phyloP scores from a whole-genome alignment of 2,797 vertebrate species.

The Xenopus petersii region DNA sequence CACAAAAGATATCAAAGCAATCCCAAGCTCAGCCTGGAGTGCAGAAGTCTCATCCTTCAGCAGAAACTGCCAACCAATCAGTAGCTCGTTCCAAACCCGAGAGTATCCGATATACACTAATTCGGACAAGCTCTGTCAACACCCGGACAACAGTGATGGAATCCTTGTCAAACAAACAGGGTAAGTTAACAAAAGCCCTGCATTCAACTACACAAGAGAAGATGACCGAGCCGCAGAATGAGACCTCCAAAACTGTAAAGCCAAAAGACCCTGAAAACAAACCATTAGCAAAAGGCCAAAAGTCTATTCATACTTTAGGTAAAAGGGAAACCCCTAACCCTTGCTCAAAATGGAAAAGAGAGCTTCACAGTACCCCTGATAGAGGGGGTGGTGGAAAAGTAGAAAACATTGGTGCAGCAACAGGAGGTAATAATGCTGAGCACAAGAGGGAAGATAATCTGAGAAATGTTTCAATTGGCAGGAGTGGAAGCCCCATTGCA shows the following conservation, averaged over 20 bases:
- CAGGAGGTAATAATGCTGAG: not conserved
- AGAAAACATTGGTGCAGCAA: not conserved
- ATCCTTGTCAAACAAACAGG: not conserved
- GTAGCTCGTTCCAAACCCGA: slow-evolving; percentile 11
- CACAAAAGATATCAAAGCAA: not conserved
- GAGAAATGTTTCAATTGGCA: slow-evolving; percentile 3
- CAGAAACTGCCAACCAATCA: not conserved
- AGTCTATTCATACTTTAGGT: slow-evolving; percentile 52
- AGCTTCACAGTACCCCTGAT: slow-evolving; percentile 44
- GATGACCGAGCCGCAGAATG: not conserved
- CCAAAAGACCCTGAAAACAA: not conserved
- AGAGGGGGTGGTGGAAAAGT: not conserved
- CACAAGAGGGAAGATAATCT: slow-evolving; percentile 6
- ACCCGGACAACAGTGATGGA: slow-evolving; percentile 8
- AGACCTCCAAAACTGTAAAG: not conserved
- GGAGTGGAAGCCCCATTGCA: slow-evolving; percentile 5
- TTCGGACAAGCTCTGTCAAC: slow-evolving; percentile 8
- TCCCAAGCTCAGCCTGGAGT: not conserved
- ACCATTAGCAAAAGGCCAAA: slow-evolving; percentile 6
- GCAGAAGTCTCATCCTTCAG: not conserved
- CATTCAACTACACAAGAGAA: slow-evolving; percentile 8
- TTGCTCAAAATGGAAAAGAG: slow-evolving; percentile 81
- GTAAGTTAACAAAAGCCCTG: slow-evolving; percentile 13
- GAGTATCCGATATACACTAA: not conserved
- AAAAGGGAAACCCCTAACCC: slow-evolving; percentile 65